A percentile compares a stretch with the other conserved stretches of the same genome.
Conservation (phyloP, 1,140 invertebrate genomes). For the Sarcophaga bullata region DNA sequence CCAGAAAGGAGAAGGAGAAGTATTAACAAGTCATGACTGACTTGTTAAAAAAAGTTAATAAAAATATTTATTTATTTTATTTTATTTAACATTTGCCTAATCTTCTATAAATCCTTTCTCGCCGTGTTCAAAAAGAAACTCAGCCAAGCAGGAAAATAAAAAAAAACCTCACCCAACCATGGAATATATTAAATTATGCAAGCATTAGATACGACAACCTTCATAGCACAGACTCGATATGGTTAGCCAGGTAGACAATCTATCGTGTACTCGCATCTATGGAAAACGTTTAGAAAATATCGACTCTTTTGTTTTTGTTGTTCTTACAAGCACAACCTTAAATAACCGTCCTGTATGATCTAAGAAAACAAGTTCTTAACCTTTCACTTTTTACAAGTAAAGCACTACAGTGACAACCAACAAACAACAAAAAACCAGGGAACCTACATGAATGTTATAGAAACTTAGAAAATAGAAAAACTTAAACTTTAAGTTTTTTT, state of each 20-base stretch:
- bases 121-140: not conserved
- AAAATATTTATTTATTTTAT: conserved; percentile 7
- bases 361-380: conserved; percentile 38
- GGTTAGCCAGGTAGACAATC: conserved; percentile 21
- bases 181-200: not conserved
- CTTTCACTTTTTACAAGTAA: conserved; percentile 36
- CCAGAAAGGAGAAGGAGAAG: not conserved
- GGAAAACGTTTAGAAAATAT: not conserved
- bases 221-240: not conserved
- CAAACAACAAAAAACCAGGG: not conserved
- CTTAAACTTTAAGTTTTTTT: not conserved
- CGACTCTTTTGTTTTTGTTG: not conserved
- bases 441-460: not conserved
- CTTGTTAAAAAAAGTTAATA: conserved; percentile 40
- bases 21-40: not conserved
- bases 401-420: too few relatives aligned
- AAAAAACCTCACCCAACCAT: not conserved
- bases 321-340: not conserved
- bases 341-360: conserved; percentile 20
- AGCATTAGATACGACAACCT: not conserved
- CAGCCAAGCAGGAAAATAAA: not conserved
- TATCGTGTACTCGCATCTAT: not conserved
- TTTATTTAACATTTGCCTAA: conserved; percentile 18
- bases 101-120: conserved; percentile 27
- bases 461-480: not conserved